Base-by-base conservation (phyloP, 2,797 vertebrate genomes). In the Schizopygopsis malacanthus region DNA sequence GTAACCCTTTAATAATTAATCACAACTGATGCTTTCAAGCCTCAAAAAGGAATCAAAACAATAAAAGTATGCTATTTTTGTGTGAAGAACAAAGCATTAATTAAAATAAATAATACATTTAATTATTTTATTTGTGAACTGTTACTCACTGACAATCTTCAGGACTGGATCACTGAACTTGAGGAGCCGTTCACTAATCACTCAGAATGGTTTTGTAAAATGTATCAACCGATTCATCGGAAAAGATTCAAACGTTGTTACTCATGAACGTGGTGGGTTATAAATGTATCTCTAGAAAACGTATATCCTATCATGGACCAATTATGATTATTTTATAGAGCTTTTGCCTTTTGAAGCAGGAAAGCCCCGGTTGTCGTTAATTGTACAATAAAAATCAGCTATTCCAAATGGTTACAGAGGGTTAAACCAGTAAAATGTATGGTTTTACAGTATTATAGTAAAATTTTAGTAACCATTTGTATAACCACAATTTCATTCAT, bases 161-260 rank as follows among this genome's bases (percentile, higher is more conserved):
- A 25, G 1, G 16, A 28, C 12, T 28, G 71, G 2, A 22, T 72
- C 28, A 25, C 15, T 75, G 43, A 33, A 33, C 16, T 43, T 69
- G 18, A 69, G 4, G 43, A 16, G 1, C 16, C 41, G 1, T 39
- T 0, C 5, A 8, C 3, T 3, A 76, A 12, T 43, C 39, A n/a
- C 12, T 71, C 5, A 63, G 63, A 65, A 73, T 47, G 43, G 43
- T 11, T 20, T 33, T 12, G 25, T 75, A 6, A 52, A 52, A 52
- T 33, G 4, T 0, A 75, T 33, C 16, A 52, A 75, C 16, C n/a
- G 15, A 52, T 33, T 50, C 4, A 52, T 52, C 20, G 47, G 10
- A 75, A 75, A 75, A 50, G 45, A 75, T 75, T 76, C 2, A 39
- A 77, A 39, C 72, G 18, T 73, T 4, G 25, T 37, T 75, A 33